Evolutionary conservation across 2,797 vertebrate genomes (phyloP).

Genomic region (Neosilurus mollespiculum): DNA sequence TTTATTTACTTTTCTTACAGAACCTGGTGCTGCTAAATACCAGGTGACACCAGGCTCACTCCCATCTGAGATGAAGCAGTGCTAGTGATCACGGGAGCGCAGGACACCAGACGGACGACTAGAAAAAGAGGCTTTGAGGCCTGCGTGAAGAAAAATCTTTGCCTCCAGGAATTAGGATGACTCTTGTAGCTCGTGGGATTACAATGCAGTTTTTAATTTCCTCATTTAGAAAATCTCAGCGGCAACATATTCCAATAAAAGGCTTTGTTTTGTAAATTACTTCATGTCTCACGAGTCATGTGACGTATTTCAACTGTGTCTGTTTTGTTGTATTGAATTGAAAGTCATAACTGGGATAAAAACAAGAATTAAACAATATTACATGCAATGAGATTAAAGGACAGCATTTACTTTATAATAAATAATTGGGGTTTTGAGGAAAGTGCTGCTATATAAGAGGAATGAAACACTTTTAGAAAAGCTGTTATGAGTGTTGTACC

Average conservation of each 20-base stretch:
- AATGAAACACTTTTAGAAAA: neutral
- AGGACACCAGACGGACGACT: neutral
- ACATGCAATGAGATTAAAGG: neutral
- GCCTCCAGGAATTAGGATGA: neutral
- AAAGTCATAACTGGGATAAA: neutral
- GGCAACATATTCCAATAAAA: neutral
- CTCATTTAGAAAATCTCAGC: neutral
- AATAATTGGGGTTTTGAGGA: neutral
- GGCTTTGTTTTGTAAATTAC: neutral
- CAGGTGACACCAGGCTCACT: slow-evolving; percentile 53
- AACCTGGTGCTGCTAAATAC: slow-evolving; percentile 63
- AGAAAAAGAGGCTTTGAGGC: neutral
- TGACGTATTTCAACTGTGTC: neutral
- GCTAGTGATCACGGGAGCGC: slow-evolving; percentile 17
- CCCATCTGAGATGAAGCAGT: slow-evolving; percentile 72
- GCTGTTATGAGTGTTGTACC: too few relatives aligned
- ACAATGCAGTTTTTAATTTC: neutral
- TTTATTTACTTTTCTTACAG: slow-evolving; percentile 50
- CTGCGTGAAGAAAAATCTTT: neutral
- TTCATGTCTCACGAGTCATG: neutral
- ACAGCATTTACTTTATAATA: neutral
- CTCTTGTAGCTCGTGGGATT: neutral
- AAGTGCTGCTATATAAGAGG: neutral
- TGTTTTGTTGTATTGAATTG: neutral
- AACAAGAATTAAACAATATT: neutral